Conservation (phyloP, 1,140 invertebrate species). For the Trachymyrmex septentrionalis region DNA sequence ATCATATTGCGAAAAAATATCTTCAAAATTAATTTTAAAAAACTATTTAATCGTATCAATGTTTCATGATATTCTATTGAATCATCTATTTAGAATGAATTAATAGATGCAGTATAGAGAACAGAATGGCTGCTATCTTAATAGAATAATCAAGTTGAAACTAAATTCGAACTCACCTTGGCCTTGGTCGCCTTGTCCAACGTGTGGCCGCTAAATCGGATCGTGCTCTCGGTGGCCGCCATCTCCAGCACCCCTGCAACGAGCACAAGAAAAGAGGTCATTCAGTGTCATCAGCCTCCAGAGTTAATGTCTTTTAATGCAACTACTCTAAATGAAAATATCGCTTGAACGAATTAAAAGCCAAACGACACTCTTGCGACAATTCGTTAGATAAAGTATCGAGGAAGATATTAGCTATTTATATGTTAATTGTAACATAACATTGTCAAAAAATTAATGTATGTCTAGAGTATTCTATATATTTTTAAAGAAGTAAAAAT, state of each 20-base stretch:
- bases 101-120: background rate
- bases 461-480: background rate
- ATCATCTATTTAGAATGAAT: background rate
- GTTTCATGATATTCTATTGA: background rate
- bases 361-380: conserved; percentile 23
- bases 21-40: background rate
- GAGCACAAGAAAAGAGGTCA: conserved; percentile 75
- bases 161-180: conserved; percentile 88
- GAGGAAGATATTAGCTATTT: conserved; percentile 3
- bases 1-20: background rate
- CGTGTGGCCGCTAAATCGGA: conserved; percentile 98
- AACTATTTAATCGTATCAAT: background rate
- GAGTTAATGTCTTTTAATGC: conserved; percentile 50
- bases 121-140: background rate
- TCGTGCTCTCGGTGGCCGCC: conserved; percentile 92
- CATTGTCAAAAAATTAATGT: background rate
- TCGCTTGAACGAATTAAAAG: conserved; percentile 25
- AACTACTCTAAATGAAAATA: conserved; percentile 33
- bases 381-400: conserved; percentile 5
- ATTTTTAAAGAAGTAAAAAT: background rate
- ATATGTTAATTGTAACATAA: background rate
- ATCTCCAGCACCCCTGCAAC: conserved; percentile 90
- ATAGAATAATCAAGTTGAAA: conserved; percentile 40
- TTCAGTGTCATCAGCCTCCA: conserved; percentile 39
- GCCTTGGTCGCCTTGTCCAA: conserved; percentile 99